These are phyloP conservation scores for Pyrrhosoma nymphula DNA, from an alignment of 2,888 invertebrate genomes.

Conservation along the genomic window DNA sequence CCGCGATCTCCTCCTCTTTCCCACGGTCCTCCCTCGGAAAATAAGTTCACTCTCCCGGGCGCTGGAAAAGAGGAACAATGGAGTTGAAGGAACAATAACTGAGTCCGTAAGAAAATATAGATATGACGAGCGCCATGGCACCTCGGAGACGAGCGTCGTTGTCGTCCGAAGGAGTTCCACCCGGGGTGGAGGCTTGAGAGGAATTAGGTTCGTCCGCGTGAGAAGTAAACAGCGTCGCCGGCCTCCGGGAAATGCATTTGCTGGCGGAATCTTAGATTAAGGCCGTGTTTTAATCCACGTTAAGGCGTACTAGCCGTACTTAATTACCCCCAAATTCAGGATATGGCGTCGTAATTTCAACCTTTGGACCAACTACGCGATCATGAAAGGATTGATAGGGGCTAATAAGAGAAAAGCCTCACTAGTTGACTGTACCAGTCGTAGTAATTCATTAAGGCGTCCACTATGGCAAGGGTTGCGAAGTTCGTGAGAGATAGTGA, in stretches of 20 bases:
- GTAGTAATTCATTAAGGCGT: no score
- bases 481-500: no score
- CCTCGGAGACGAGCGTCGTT: background rate
- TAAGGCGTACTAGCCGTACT: no score
- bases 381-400: no score
- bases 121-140: background rate
- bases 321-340: no score
- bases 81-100: background rate
- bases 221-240: background rate
- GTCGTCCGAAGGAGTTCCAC: background rate
- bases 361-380: no score
- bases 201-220: background rate
- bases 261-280: background rate
- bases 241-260: background rate
- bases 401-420: no score
- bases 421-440: no score
- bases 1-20: background rate
- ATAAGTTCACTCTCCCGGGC: background rate
- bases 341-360: no score
- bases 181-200: background rate
- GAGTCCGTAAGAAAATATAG: background rate
- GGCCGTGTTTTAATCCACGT: background rate
- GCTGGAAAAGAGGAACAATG: background rate
- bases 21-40: background rate
- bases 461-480: no score